Conservation (phyloP, 2,113 vertebrate genomes). For the Vidua macroura region DNA sequence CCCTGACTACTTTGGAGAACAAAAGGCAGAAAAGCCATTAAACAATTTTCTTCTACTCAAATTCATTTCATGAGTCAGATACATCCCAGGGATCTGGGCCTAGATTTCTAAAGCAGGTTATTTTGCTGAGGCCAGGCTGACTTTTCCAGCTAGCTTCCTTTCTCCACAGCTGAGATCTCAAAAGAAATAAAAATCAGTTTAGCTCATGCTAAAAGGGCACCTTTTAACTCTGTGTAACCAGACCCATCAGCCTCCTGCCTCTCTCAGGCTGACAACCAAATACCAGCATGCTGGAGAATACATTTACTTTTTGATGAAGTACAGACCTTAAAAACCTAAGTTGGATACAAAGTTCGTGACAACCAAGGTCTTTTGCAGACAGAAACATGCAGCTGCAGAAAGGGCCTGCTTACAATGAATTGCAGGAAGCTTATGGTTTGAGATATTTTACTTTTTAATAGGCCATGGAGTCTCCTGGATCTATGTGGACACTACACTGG, state of each 20-base stretch:
- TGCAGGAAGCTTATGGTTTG: neutral
- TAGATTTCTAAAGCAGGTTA: neutral
- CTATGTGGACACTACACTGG: neutral
- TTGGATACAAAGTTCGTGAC: neutral
- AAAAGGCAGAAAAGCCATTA: neutral
- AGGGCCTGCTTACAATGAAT: neutral
- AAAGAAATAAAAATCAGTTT: neutral
- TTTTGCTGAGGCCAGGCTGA: neutral
- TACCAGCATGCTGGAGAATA: neutral
- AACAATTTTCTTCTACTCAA: neutral
- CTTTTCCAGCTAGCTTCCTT: neutral
- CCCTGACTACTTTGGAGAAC: neutral
- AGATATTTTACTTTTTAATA: neutral
- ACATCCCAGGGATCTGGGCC: neutral
- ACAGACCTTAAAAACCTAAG: slow-evolving; percentile 3
- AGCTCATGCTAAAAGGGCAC: slow-evolving; percentile 2
- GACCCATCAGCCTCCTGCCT: neutral
- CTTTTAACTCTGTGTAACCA: neutral
- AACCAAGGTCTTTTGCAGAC: neutral
- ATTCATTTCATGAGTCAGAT: neutral
- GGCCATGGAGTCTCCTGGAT: neutral
- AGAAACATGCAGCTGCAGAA: neutral
- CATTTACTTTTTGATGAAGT: slow-evolving; percentile 15
- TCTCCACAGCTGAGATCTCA: neutral
- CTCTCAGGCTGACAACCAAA: neutral